Evolutionary conservation across 2,113 vertebrate species (phyloP), one percentile per base, ranked within the genome.

Genomic region (Hemibagrus wyckioides): DNA sequence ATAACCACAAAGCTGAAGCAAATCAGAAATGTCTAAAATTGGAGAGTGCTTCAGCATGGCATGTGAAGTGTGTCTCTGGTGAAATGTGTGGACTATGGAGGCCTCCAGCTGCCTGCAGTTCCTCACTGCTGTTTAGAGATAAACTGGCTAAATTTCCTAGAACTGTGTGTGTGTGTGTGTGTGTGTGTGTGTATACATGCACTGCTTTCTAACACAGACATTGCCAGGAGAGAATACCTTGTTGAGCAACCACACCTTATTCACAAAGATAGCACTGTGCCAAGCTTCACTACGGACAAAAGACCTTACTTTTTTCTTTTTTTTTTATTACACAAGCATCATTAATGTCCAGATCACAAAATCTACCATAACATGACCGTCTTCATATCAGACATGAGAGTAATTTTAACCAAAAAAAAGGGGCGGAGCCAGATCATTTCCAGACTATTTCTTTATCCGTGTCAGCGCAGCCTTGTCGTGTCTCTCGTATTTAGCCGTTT

Each of bases 51-150:
- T 63, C 61, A n/a, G 9, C 8, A n/a, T n/a, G 61, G 61, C 3
- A 2, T 63, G 10, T n/a, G 61, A 5, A 5, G 63, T 36, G 65
- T 4, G 14, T 14, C 11, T 39, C 33, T 28, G 2, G 17, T 28
- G 9, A 30, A 77, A 56, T 1, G 23, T 57, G 65, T 75, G 17
- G 21, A 33, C 19, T 48, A 48, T 30, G 39, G 36, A 82, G 57
- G 59, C 80, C 52, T 61, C 23, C 61, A 82, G 67, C 39, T 41
- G 67, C 83, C 36, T 85, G 41, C 65, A 67, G 83, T 52, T 87
- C 67, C 15, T 86, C 39, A 73, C 67, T 6, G 30, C 75, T 90
- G 86, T 88, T 90, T 88, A 84, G 82, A 90, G 63, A 75, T 69
- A 86, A 86, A 84, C 48, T 77, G 67, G 73, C 21, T 76, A 48